phyloP scores from a whole-genome alignment of 2,113 vertebrate species.

The Etia nguti region DNA sequence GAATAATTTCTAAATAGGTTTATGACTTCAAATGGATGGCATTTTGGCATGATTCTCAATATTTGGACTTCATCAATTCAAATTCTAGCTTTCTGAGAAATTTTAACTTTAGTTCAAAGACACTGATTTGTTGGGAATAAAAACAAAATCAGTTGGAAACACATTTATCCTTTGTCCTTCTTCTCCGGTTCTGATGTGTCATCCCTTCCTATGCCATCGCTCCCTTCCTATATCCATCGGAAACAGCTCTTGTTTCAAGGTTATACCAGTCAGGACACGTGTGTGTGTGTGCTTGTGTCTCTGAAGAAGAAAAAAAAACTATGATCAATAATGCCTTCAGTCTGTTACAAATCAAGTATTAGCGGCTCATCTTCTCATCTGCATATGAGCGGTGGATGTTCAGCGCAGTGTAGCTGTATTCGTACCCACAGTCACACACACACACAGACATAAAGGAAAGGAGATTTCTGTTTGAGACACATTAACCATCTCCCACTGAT shows the following conservation, averaged over 20 bases:
- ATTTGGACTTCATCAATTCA: not conserved
- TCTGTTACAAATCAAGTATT: not conserved
- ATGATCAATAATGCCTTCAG: slow-evolving; percentile 18
- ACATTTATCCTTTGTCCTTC: not conserved
- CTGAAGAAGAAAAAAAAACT: not conserved
- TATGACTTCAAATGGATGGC: not conserved
- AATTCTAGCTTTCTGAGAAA: not conserved
- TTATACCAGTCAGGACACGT: slow-evolving; percentile 29
- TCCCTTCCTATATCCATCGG: slow-evolving; percentile 34
- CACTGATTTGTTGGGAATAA: not conserved
- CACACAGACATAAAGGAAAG: not conserved
- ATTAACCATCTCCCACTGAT: slow-evolving; percentile 47
- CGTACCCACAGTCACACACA: not conserved
- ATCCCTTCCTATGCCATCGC: not conserved
- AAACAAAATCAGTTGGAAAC: not conserved
- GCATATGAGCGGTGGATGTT: not conserved
- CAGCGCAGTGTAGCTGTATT: not conserved
- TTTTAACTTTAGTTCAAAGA: not conserved
- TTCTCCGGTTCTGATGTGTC: slow-evolving; percentile 2
- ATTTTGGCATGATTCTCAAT: not conserved
- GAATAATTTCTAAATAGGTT: not conserved
- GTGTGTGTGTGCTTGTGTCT: not conserved
- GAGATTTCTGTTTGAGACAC: slow-evolving; percentile 9
- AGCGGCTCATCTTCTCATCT: not conserved
- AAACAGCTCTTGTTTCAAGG: slow-evolving; percentile 64